Evolutionary conservation across 1,140 invertebrate species (phyloP), one percentile per base, ranked within the genome.

Genomic region (Daktulosphaira vitifoliae): DNA sequence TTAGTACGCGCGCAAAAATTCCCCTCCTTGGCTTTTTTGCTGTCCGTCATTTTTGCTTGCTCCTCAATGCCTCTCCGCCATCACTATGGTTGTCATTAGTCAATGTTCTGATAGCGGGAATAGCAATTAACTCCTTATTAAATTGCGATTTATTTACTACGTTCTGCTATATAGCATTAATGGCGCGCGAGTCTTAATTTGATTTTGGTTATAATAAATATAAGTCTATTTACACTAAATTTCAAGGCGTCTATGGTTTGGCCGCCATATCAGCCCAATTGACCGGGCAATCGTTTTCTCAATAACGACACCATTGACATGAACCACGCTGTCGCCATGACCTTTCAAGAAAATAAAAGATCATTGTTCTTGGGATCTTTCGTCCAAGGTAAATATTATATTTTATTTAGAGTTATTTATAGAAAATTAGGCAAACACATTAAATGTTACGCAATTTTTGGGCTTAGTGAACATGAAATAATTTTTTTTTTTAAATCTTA

Each of bases 31-130:
- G 29, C n/a, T 5, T 16, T 33, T 11, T 33, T 11, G 39, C 39
- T 4, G n/a, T 13, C n/a, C n/a, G 15, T n/a, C 20, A 33, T 44
- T 62, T 62, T 48, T 16, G 42, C 15, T n/a, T 6, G n/a, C 42
- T 48, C 16, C 42, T 9, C 56, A 5, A 33, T 62, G 56, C 42
- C 25, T 25, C 42, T 38, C 54, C 39, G 4, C 23, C n/a, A 15
- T 3, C 16, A 2, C 6, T 25, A 16, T 25, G n/a, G 18, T 42
- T 16, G 26, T 18, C 56, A 13, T 13, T 39, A 62, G 46, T 62
- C 56, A 39, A 62, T 62, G 46, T 23, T 44, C 39, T 62, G 56
- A 62, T 62, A 62, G 56, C 46, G 46, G 53, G 26, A 62, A 62
- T 33, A 33, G n/a, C n/a, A n/a, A n/a, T n/a, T n/a, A n/a, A n/a